These are phyloP conservation scores for Danionella dracula DNA, from an alignment of 2,797 vertebrate genomes.

Conservation along the genomic window DNA sequence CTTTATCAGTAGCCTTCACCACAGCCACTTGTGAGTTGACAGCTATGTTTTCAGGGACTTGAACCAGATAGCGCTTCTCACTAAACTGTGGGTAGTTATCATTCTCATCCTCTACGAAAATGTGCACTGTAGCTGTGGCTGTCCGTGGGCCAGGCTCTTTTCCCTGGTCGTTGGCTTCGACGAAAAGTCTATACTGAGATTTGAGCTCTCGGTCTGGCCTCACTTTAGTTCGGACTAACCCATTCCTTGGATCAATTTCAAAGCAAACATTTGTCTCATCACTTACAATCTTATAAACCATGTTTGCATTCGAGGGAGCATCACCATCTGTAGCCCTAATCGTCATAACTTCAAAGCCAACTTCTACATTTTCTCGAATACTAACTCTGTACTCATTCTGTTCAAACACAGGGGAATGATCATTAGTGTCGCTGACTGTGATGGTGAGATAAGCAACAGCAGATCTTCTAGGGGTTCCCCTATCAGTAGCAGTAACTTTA, in stretches of 20 bases:
- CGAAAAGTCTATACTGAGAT: conserved; percentile 71
- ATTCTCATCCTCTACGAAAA: conserved; percentile 80
- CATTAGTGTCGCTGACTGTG: conserved; percentile 82
- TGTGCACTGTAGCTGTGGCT: conserved; percentile 76
- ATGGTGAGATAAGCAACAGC: conserved; percentile 77
- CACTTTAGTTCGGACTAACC: conserved; percentile 74
- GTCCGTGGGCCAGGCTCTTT: conserved; percentile 77
- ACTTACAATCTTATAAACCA: conserved; percentile 79
- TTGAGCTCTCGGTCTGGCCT: conserved; percentile 72
- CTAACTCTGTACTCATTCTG: conserved; percentile 78
- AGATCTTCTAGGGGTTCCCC: conserved; percentile 68
- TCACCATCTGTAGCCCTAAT: conserved; percentile 81
- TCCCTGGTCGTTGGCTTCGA: conserved; percentile 84
- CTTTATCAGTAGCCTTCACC: conserved; percentile 77
- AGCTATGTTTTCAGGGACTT: conserved; percentile 71
- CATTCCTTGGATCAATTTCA: conserved; percentile 77
- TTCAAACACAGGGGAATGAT: conserved; percentile 79
- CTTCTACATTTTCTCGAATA: conserved; percentile 81
- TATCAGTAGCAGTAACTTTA: conserved; percentile 76
- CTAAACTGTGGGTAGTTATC: conserved; percentile 86
- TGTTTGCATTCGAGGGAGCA: conserved; percentile 80
- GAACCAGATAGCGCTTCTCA: conserved; percentile 78
- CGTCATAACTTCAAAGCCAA: conserved; percentile 82
- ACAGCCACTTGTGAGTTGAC: conserved; percentile 74
- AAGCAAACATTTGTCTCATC: conserved; percentile 62